Evolutionary conservation across 2,113 vertebrate genomes (phyloP), one percentile per base, ranked within the genome.

Genomic region (Poeciliopsis prolifica): DNA sequence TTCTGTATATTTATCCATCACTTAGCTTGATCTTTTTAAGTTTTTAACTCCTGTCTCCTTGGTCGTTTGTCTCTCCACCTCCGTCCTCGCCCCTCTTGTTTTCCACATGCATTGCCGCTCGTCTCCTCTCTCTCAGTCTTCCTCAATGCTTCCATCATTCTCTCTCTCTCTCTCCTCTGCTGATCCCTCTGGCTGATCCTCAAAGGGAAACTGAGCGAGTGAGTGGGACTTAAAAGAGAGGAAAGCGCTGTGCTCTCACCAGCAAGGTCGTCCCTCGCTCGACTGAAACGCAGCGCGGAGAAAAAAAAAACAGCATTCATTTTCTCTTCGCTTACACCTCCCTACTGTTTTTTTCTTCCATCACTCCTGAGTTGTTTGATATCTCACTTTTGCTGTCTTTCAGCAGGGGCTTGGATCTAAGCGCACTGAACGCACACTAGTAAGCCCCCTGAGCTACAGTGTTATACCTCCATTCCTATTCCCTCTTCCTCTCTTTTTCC

Each of bases 171-270:
- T 88, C 77, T 91, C 86, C 87, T 89, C 85, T 75, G 85, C 91
- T 89, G 89, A 92, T 92, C 90, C 90, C 91, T 92, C 93, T 92
- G 92, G 92, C 92, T 90, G 89, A 92, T 93, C 92, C 91, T 92
- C 90, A 92, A 93, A 93, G 90, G 88, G 86, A 92, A 67, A 81
- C 77, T 9, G 70, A 81, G 89, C 70, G 85, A 91, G 87, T 88
- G 89, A 91, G 92, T 94, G 90, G 92, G 93, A 94, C 92, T 92
- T 92, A 69, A 93, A 91, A 92, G 88, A 85, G 81, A 88, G 84
- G 83, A 78, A 89, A 92, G 87, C 86, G 70, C 81, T 62, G 79
- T 35, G 83, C 90, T 90, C 86, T 89, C 88, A 88, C 86, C 86
- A 85, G 89, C 87, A 88, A 93, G 92, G 91, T 92, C 88, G 86